A percentile compares a stretch with the other conserved stretches of the same genome.
These are phyloP conservation scores for Bradynema listronoti DNA, from an alignment of 1,140 invertebrate species.

Conservation along the genomic window DNA sequence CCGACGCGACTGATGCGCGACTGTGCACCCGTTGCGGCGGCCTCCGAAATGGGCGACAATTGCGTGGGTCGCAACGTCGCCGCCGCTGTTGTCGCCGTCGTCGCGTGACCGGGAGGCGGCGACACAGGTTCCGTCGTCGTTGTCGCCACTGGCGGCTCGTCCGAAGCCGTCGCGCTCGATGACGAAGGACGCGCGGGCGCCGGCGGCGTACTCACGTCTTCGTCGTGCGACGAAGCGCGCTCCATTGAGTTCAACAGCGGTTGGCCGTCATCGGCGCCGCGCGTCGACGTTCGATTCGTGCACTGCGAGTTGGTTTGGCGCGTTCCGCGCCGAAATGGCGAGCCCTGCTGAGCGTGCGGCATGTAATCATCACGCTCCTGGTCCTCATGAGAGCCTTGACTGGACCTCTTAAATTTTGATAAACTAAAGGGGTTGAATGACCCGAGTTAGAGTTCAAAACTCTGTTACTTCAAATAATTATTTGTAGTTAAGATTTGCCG, in stretches of 20 bases:
- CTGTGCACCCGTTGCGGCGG: conserved; percentile 9
- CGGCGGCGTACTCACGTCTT: conserved; percentile 2
- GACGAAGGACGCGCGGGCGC: background rate
- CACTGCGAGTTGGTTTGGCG: conserved; percentile 26
- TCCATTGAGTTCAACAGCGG: conserved; percentile 33
- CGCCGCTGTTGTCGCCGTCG: conserved; percentile 18
- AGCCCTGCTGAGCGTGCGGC: too few relatives aligned
- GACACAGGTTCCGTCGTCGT: conserved; percentile 13
- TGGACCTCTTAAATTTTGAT: too few relatives aligned
- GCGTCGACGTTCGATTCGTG: conserved; percentile 15
- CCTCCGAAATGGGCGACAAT: conserved; percentile 43
- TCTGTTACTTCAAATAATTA: too few relatives aligned
- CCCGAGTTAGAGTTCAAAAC: too few relatives aligned
- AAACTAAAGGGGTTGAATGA: too few relatives aligned
- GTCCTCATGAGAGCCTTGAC: too few relatives aligned
- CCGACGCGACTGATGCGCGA: conserved; percentile 48
- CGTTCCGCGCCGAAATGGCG: conserved; percentile 9
- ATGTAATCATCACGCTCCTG: too few relatives aligned
- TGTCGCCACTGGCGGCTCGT: conserved; percentile 4
- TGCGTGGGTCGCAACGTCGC: conserved; percentile 25
- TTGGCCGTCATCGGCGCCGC: conserved; percentile 27
- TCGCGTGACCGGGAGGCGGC: conserved; percentile 25
- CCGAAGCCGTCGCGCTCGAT: background rate
- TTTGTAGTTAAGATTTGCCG: too few relatives aligned
- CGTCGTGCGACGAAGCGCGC: background rate